A percentile compares a stretch with the other conserved stretches of the same genome.
Evolutionary conservation across 2,797 vertebrate species (phyloP).

Genomic region (Adelosebastes latens): DNA sequence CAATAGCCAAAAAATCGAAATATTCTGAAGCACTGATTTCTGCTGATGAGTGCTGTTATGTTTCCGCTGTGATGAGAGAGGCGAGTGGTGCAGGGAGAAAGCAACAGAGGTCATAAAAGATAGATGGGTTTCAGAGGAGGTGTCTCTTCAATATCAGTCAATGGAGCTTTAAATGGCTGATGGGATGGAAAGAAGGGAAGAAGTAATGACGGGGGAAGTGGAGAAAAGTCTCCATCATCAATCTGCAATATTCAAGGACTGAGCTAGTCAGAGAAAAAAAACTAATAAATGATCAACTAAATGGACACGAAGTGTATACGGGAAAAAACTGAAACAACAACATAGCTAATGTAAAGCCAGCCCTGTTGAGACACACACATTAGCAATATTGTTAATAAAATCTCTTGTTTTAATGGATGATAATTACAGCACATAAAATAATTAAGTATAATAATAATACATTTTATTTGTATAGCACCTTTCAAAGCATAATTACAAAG

Average conservation of each 20-base stretch:
- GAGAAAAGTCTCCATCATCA: slow-evolving; percentile 9
- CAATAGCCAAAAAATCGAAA: not conserved
- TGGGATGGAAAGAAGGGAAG: not conserved
- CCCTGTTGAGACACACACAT: not conserved
- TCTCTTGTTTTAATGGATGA: not conserved
- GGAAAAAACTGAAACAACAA: not conserved
- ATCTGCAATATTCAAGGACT: slow-evolving; percentile 9
- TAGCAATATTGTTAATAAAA: not conserved
- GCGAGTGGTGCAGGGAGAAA: slow-evolving; percentile 22
- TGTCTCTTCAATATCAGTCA: slow-evolving; percentile 34
- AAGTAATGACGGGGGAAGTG: slow-evolving; percentile 10
- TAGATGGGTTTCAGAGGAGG: slow-evolving; percentile 48
- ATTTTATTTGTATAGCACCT: not conserved
- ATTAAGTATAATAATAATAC: not conserved
- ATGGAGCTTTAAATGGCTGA: slow-evolving; percentile 32
- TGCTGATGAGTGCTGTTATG: slow-evolving; percentile 27
- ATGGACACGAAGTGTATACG: not conserved
- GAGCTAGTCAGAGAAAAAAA: not conserved
- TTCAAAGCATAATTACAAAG: not conserved
- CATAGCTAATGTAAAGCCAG: not conserved
- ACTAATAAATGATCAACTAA: slow-evolving; percentile 4
- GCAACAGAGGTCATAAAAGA: slow-evolving; percentile 50
- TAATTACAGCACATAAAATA: not conserved
- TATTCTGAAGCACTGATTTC: not conserved
- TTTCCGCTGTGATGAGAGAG: slow-evolving; percentile 30